phyloP scores from a whole-genome alignment of 1,140 invertebrate species.

The Calliopsis andreniformis region DNA sequence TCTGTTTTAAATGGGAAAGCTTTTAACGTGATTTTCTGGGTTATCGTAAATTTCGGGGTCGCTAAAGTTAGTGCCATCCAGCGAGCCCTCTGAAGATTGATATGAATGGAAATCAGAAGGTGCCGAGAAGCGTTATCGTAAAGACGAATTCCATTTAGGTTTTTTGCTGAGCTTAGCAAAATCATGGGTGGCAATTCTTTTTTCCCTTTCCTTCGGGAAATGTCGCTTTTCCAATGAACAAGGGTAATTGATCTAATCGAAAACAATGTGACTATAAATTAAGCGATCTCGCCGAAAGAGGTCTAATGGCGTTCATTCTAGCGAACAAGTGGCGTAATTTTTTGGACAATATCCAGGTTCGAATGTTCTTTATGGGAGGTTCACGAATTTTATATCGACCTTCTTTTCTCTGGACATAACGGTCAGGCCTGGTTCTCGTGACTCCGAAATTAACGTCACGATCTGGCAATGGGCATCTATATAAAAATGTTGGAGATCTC shows the following conservation, averaged over 20 bases:
- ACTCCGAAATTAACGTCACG: no score
- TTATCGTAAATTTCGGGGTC: constrained; percentile 14
- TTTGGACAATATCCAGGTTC: constrained; percentile 9
- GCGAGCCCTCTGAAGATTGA: not conserved
- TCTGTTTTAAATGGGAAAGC: constrained; percentile 1
- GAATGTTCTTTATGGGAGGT: not conserved
- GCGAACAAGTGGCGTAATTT: not conserved
- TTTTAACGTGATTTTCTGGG: constrained; percentile 21
- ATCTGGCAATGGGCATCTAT: no score
- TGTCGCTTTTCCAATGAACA: not conserved
- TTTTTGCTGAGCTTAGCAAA: not conserved
- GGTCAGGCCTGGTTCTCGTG: no score
- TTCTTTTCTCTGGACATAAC: not conserved
- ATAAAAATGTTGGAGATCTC: no score
- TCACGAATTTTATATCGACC: not conserved
- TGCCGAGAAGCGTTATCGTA: not conserved
- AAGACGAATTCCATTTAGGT: not conserved
- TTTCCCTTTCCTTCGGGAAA: not conserved
- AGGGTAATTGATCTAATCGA: not conserved
- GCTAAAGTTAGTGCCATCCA: not conserved
- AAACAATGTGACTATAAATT: not conserved
- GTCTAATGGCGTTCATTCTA: not conserved
- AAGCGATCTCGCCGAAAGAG: not conserved
- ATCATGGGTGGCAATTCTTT: not conserved
- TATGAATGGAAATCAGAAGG: constrained; percentile 6